These are phyloP conservation scores for Leptodactylus fuscus DNA, from an alignment of 2,113 vertebrate species.

Conservation along the genomic window DNA sequence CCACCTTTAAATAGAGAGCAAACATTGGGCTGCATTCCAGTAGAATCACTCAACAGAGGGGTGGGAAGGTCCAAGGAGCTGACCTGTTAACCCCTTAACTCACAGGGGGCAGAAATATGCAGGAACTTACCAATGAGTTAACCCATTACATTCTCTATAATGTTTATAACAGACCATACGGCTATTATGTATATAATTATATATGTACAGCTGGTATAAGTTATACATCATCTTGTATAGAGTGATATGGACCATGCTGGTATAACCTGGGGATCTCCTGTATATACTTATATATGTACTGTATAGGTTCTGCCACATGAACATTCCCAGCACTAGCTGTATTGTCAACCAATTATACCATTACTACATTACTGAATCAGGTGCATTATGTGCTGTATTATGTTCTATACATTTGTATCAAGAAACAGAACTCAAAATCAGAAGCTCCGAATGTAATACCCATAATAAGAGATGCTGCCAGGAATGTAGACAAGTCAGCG, in stretches of 20 bases:
- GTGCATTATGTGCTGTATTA: neutral
- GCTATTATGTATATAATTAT: neutral
- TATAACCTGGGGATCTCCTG: neutral
- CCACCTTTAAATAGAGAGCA: neutral
- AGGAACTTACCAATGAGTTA: neutral
- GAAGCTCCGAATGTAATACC: neutral
- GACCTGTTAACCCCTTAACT: slow-evolving; percentile 65
- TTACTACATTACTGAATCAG: neutral
- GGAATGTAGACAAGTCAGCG: slow-evolving; percentile 25
- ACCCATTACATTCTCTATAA: neutral
- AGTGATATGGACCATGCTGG: neutral
- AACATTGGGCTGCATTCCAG: slow-evolving; percentile 26
- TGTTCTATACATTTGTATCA: neutral
- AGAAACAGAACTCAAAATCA: neutral
- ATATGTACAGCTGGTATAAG: too few relatives aligned
- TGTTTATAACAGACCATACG: too few relatives aligned
- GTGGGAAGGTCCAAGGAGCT: slow-evolving; percentile 64
- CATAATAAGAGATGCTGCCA: slow-evolving; percentile 13
- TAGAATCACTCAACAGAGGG: neutral
- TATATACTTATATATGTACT: neutral
- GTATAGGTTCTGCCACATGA: neutral
- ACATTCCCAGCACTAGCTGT: too few relatives aligned
- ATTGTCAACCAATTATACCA: neutral
- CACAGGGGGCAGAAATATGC: slow-evolving; percentile 45
- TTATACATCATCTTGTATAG: too few relatives aligned